Base-by-base conservation (phyloP, 2,888 invertebrate genomes). In the Drosophila robusta region DNA sequence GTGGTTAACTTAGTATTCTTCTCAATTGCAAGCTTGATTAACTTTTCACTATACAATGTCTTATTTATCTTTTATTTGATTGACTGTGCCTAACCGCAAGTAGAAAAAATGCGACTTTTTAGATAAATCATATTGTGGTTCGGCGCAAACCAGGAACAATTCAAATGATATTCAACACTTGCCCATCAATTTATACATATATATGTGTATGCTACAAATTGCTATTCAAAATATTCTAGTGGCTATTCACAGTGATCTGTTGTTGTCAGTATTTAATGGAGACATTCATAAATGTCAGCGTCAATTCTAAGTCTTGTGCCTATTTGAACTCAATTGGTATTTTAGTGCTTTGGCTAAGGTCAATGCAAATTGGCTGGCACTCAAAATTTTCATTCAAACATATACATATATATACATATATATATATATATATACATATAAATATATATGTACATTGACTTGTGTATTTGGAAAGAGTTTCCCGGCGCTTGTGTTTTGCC, bases 201-300 rank as follows among this genome's bases (percentile, higher is more conserved):
- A 41, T 39, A 46, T 49, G 8, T 44, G n/a, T 34, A 9, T 32
- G 47, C 47, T 47, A 49, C 22, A 45, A 38, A 26, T 38, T 34
- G 49, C 18, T 22, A 5, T 49, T 9, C 1, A 36, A 8, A 26
- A 39, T 52, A 41, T 38, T 46, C 46, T 55, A 34, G 12, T 12
- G 8, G 29, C 29, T 9, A 50, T 34, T 46, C 34, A 29, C 44
- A 42, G 39, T 63, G 62, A 80, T 81, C 51, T 56, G 64, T 54
- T 69, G 45, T 72, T 69, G 75, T 75, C 63, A 71, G 63, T 47
- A 54, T 44, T 70, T 76, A 79, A 78, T 79, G 62, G 64, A 82
- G 74, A 78, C 76, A 84, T 78, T 87, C 87, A 82, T 78, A 78
- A 84, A 76, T 84, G 85, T 84, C 82, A 76, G 58, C 68, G 76